Evolutionary conservation across 2,888 invertebrate species (phyloP).

Genomic region (Ornithoptera priamus): DNA sequence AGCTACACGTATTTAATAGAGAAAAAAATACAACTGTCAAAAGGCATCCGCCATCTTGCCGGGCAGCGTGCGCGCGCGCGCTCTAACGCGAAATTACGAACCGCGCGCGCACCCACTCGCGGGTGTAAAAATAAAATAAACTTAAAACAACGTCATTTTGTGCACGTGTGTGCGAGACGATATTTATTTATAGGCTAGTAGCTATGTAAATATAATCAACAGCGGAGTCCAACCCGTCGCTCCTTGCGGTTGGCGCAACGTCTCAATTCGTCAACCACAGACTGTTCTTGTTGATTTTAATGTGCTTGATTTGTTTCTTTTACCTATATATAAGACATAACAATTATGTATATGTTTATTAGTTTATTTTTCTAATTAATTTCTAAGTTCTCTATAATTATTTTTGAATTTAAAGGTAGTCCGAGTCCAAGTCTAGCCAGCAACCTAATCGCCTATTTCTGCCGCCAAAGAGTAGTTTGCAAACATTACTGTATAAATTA

Average conservation of each 20-base stretch:
- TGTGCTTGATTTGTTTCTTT: conserved; percentile 34
- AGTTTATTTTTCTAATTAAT: no score
- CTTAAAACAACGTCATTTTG: conserved; percentile 78
- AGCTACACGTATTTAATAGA: conserved; percentile 32
- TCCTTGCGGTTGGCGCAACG: conserved; percentile 75
- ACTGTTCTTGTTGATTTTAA: conserved; percentile 47
- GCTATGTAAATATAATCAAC: conserved; percentile 76
- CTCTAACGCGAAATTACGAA: conserved; percentile 78
- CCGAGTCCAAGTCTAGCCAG: no score
- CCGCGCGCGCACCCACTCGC: conserved; percentile 66
- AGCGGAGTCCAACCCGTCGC: conserved; percentile 58
- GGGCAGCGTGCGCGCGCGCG: conserved; percentile 76
- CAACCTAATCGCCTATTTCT: no score
- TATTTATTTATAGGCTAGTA: conserved; percentile 80
- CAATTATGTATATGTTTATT: not conserved
- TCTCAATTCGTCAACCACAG: conserved; percentile 63
- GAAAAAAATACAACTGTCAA: conserved; percentile 52
- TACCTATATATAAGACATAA: not conserved
- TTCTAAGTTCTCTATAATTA: no score
- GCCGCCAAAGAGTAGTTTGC: no score
- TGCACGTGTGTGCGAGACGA: conserved; percentile 76
- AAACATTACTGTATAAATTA: no score
- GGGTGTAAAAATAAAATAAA: conserved; percentile 80
- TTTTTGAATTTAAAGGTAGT: no score
- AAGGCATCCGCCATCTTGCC: conserved; percentile 68